These are phyloP conservation scores for Regulus satrapa DNA, from an alignment of 2,113 vertebrate species.

Conservation along the genomic window DNA sequence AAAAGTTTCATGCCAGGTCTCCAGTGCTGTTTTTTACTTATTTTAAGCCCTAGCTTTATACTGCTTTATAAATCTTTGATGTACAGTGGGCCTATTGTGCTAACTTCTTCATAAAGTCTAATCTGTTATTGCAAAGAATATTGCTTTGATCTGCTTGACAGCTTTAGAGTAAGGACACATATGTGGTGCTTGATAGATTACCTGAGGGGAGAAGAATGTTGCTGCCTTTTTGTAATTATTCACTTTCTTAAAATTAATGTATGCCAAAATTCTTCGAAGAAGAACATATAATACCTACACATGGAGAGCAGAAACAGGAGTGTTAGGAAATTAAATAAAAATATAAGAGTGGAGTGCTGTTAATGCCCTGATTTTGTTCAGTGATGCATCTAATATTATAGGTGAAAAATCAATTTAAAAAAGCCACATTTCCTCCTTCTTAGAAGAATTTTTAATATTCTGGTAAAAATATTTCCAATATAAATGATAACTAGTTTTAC, in stretches of 20 bases:
- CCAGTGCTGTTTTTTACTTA: constrained; percentile 32
- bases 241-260: constrained; percentile 46
- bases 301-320: constrained; percentile 25
- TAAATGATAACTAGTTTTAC: not conserved
- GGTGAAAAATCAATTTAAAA: not conserved
- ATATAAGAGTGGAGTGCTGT: not conserved
- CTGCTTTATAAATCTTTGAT: constrained; percentile 54
- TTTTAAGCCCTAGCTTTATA: constrained; percentile 12
- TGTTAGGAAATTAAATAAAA: not conserved
- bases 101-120: constrained; percentile 19
- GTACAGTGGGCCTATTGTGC: constrained; percentile 36
- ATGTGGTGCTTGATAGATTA: constrained; percentile 53
- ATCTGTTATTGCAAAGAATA: constrained; percentile 26
- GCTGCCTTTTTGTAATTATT: constrained; percentile 57
- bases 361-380: not conserved
- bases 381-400: not conserved
- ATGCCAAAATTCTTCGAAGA: constrained; percentile 14
- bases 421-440: not conserved
- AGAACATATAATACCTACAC: not conserved
- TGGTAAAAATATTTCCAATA: not conserved
- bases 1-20: not conserved
- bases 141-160: constrained; percentile 63
- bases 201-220: constrained; percentile 19
- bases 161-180: constrained; percentile 27
- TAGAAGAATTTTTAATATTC: not conserved